Evolutionary conservation across 1,140 invertebrate species (phyloP), one percentile per base, ranked within the genome.

Genomic region (Drosophila yakuba): DNA sequence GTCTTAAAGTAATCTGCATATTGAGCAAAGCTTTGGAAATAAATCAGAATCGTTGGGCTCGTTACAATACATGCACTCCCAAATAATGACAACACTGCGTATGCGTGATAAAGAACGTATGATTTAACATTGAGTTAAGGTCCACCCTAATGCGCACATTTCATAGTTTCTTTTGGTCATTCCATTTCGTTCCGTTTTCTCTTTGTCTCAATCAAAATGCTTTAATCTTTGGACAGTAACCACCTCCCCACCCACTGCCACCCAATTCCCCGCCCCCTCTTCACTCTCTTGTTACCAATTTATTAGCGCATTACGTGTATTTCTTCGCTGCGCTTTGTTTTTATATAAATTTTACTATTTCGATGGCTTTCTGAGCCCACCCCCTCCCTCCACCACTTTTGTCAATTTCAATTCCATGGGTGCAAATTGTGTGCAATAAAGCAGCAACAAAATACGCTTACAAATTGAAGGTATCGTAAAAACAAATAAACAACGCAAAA

Each of bases 181-280:
- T 84, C 68, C 67, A 74, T 68, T 77, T 61, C 47, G 54, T 85
- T 84, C 43, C 67, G 47, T 78, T 63, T 77, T 60, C 55, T 72
- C 84, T 89, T 88, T 88, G 82, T 85, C 69, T 89, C 76, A 89
- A 89, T 83, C 64, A 86, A 88, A 83, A 38, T 43, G 59, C 63
- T 78, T 86, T 88, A 86, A 86, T 86, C 83, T 88, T 88, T 79
- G 75, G 74, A 77, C 80, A 60, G 77, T 50, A 59, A 25, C 25
- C 25, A 3, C 52, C 62, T 62, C 71, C 32, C 47, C 20, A 4
- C 39, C 20, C 4, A 39, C 44, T n/a, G 45, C 8, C 48, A 38
- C 43, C 43, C n/a, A 2, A 39, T 6, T 7, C 32, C 39, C 38
- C 20, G 57, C 47, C 61, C 50, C 36, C 61, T 56, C 63, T 62